Conservation (phyloP, 1,140 invertebrate genomes). For the Brachionus asplanchnoidis region DNA sequence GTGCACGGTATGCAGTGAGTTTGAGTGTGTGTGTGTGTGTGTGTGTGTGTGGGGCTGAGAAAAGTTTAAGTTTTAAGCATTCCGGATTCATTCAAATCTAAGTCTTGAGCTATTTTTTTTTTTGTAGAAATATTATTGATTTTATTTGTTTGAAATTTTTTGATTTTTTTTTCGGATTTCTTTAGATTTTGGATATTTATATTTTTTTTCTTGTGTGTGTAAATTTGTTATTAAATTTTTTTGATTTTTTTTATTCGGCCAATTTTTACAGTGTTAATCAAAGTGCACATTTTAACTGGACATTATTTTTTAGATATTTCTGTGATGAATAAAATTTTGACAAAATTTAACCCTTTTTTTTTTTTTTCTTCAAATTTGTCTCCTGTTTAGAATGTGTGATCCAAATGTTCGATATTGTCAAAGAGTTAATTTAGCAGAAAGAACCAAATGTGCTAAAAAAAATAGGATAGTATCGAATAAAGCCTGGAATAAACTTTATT, state of each 20-base stretch:
- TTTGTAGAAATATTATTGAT: not conserved
- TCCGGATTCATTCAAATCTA: not conserved
- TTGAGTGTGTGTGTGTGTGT: not conserved
- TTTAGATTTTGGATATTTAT: not conserved
- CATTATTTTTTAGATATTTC: not conserved
- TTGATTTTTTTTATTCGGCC: not conserved
- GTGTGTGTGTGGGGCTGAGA: no score
- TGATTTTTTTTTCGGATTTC: not conserved
- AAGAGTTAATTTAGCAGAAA: no score
- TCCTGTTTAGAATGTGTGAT: no score
- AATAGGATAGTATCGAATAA: no score
- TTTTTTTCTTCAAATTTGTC: no score
- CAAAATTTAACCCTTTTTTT: not conserved
- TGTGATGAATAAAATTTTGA: conserved; percentile 18
- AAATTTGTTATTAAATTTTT: conserved; percentile 13
- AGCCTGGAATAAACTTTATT: no score
- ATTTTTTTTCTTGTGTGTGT: not conserved
- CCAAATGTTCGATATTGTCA: no score
- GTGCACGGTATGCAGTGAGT: conserved; percentile 4
- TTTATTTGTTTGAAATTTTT: not conserved
- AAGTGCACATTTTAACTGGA: not conserved
- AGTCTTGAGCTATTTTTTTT: not conserved
- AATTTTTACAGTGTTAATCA: conserved; percentile 3
- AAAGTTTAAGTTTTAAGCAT: not conserved
- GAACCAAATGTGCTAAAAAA: no score